These are phyloP conservation scores for Gymnodraco acuticeps DNA, from an alignment of 2,797 vertebrate species.

Conservation along the genomic window DNA sequence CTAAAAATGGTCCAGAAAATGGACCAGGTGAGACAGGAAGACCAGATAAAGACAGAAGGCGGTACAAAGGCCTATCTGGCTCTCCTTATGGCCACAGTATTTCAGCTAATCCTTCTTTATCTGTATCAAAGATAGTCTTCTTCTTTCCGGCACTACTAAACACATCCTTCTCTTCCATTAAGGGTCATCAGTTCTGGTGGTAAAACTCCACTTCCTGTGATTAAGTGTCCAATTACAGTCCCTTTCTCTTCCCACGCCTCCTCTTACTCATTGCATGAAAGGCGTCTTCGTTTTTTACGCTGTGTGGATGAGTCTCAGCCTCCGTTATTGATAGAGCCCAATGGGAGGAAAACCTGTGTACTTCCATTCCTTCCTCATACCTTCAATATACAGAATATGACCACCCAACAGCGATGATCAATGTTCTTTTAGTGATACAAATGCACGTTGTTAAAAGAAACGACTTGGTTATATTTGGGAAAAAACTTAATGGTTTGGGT, in stretches of 20 bases:
- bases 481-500: too few relatives aligned
- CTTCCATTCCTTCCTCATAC: neutral
- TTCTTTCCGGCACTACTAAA: constrained; percentile 13
- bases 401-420: too few relatives aligned
- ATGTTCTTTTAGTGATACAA: too few relatives aligned
- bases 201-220: constrained; percentile 72
- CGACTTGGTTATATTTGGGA: too few relatives aligned
- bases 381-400: too few relatives aligned
- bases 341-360: neutral
- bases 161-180: constrained; percentile 40
- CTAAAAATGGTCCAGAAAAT: constrained; percentile 41
- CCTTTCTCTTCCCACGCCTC: constrained; percentile 44
- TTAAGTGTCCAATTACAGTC: constrained; percentile 75
- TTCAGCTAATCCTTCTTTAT: neutral
- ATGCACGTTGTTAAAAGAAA: too few relatives aligned
- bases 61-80: neutral
- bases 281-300: constrained; percentile 37
- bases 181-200: constrained; percentile 57
- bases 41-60: neutral
- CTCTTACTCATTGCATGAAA: constrained; percentile 50
- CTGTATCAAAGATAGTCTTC: constrained; percentile 20
- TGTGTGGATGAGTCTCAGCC: constrained; percentile 23
- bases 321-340: constrained; percentile 6
- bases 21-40: constrained; percentile 32
- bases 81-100: neutral